phyloP scores from a whole-genome alignment of 1,140 invertebrate species.

The Centruroides sculpturatus region DNA sequence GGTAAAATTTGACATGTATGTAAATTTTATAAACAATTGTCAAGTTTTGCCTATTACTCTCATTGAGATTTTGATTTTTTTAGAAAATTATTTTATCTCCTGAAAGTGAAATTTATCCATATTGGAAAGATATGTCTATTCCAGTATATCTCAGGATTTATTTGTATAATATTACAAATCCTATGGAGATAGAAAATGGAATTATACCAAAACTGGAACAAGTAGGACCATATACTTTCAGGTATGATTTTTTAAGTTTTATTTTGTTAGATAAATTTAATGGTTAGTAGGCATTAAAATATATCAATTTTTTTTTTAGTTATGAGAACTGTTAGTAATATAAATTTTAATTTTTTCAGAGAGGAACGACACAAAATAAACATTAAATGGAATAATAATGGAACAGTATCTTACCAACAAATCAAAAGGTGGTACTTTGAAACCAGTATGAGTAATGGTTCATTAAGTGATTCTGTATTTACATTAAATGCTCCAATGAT shows the following conservation, averaged over 20 bases:
- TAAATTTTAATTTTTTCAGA: conserved; percentile 13
- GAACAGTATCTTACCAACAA: conserved; percentile 27
- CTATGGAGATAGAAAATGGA: conserved; percentile 49
- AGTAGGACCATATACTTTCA: conserved; percentile 81
- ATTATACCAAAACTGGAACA: conserved; percentile 56
- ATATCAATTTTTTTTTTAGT: neutral
- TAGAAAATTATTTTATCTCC: conserved; percentile 17
- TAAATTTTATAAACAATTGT: no score
- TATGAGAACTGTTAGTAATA: conserved; percentile 7
- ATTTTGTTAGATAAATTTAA: neutral
- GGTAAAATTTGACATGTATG: no score
- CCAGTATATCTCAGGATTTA: conserved; percentile 41
- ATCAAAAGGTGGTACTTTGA: conserved; percentile 22
- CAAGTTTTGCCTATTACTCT: no score
- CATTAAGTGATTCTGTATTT: conserved; percentile 25
- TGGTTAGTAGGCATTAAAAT: neutral
- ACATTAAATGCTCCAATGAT: conserved; percentile 12
- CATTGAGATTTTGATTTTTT: neutral
- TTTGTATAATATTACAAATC: conserved; percentile 79
- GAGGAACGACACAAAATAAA: conserved; percentile 26
- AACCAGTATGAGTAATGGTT: conserved; percentile 17
- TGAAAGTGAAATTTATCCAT: conserved; percentile 24
- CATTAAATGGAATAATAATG: conserved; percentile 25
- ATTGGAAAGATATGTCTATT: conserved; percentile 29
- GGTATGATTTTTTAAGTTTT: conserved; percentile 39